Base-by-base conservation (phyloP, 2,797 vertebrate species). In the Crenichthys baileyi region DNA sequence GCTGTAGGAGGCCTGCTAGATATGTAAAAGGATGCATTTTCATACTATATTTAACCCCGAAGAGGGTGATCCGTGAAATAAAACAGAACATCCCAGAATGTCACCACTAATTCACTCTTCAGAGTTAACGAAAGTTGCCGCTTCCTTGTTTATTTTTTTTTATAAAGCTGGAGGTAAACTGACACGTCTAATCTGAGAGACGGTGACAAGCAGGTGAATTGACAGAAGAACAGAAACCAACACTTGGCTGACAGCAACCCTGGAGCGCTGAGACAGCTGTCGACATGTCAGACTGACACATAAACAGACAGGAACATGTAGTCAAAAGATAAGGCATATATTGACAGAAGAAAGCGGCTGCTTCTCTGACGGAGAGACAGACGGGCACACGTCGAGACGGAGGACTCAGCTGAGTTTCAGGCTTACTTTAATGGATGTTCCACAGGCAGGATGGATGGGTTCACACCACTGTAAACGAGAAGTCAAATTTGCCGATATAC, bases 231-330 rank as follows among this genome's bases (percentile, higher is more conserved):
- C 88, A 93, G 90, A 95, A 91, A 91, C 81, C 88, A 92, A 93
- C 92, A 93, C 92, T 89, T 91, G 90, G 91, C 92, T 94, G 94
- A 94, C 93, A 94, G 94, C 93, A 92, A 92, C 91, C 92, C 93
- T 41, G 91, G 79, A 93, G 93, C 87, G 85, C 89, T 0, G 88
- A 94, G 91, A 92, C 93, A 91, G 90, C 93, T 92, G 94, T 89
- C 81, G 91, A 90, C 92, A 73, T 85, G 90, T 90, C 89, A 92
- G 90, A 93, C 84, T 92, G 93, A 93, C 90, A 88, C 88, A 94
- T 89, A 93, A 92, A 94, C 90, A 93, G 90, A 93, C 91, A 93
- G 90, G 86, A 91, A 92, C 91, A 92, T 90, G 88, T 89, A 85
- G 90, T 85, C 26, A 61, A 65, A 67, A 92, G 88, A 93, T 91